Base-by-base conservation (phyloP, 2,888 invertebrate genomes). In the Mythimna impura region DNA sequence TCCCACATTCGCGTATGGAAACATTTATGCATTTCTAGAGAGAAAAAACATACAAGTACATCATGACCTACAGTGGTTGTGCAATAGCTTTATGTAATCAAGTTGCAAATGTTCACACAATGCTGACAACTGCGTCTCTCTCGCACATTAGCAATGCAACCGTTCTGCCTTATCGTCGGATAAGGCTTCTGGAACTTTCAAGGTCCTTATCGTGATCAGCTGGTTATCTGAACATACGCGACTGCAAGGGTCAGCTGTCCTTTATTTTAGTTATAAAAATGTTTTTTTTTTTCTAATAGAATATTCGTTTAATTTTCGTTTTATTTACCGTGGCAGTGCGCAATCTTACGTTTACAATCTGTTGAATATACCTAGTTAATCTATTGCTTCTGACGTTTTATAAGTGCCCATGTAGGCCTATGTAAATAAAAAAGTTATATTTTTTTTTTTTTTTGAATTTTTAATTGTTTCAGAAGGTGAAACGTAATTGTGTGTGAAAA, bases 21-120 rank as follows among this genome's bases (percentile, higher is more conserved):
- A 65, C 80, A 82, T 64, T 80, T 71, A 61, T 75, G 78, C 82
- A 76, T 82, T 84, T 81, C 75, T 81, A 79, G 61, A 66, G 60
- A 73, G 34, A 73, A 63, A 80, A 76, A 70, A 66, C 43, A 52
- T 65, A 67, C 40, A 78, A 81, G 85, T 81, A 81, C 84, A 84
- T 82, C 78, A 81, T 86, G 86, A 89, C 82, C 85, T 83, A 84
- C 81, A 77, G 79, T 71, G 78, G 81, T 89, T 88, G 87, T 84
- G 84, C 83, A 86, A 88, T 74, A 76, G 74, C 61, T 81, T 88
- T 89, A 86, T 86, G 89, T 86, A 90, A 91, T 84, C 67, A 71
- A 77, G 82, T 85, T 87, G 88, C 86, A 83, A 85, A 87, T 78
- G 84, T 87, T 87, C 89, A 85, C 88, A 91, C 86, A 86, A 87